These are phyloP conservation scores for Polydrusus tereticollis DNA, from an alignment of 2,888 invertebrate genomes.

Conservation along the genomic window DNA sequence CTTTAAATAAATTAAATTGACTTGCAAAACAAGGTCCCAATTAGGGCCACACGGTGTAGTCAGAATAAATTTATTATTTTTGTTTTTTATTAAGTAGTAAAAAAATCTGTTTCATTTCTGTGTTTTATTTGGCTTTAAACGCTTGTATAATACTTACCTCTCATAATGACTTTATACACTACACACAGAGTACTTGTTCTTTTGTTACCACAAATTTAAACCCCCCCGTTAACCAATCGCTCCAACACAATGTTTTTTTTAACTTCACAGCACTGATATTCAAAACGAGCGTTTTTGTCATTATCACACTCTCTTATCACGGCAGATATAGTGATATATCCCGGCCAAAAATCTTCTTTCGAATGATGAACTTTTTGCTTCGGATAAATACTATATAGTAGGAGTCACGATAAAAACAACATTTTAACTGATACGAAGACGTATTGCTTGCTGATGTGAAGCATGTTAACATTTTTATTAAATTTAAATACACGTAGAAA, in stretches of 20 bases:
- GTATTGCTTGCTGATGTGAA: no score
- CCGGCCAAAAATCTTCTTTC: not conserved
- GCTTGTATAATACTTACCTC: slow-evolving; percentile 38
- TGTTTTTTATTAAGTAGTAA: no score
- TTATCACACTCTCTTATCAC: slow-evolving; percentile 42
- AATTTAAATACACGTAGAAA: not conserved
- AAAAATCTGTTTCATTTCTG: no score
- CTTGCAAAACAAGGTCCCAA: no score
- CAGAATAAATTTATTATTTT: no score
- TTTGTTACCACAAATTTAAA: slow-evolving; percentile 28
- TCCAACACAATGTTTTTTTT: slow-evolving; percentile 1
- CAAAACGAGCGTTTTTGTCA: slow-evolving; percentile 40
- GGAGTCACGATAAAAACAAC: not conserved
- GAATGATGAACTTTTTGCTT: slow-evolving; percentile 17
- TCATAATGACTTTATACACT: slow-evolving; percentile 36
- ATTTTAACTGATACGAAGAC: not conserved
- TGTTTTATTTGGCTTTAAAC: not conserved
- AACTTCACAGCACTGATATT: slow-evolving; percentile 51
- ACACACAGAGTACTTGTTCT: not conserved
- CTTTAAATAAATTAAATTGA: no score
- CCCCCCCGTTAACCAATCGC: slow-evolving; percentile 12
- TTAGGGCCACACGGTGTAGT: no score
- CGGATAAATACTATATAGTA: slow-evolving; percentile 15
- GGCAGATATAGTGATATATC: no score
- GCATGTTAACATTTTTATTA: not conserved